phyloP scores from a whole-genome alignment of 2,888 invertebrate species.

The Eumacrocentrus americanus region DNA sequence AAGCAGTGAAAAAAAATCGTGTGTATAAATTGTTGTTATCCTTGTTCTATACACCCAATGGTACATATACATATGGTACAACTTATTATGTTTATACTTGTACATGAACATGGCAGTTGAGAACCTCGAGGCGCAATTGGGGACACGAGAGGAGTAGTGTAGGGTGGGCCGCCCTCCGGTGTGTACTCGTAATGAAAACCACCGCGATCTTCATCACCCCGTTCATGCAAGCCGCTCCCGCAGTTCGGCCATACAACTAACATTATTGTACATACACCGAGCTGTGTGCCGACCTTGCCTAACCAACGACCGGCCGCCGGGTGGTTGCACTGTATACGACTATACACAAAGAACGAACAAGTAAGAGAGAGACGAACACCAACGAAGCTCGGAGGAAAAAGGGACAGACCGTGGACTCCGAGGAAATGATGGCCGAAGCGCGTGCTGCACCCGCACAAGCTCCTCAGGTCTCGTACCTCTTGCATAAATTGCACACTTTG shows the following conservation, averaged over 20 bases:
- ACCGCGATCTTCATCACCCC: slow-evolving; percentile 40
- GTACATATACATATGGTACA: neutral
- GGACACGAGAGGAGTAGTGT: slow-evolving; percentile 23
- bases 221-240: slow-evolving; percentile 29
- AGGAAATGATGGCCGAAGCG: neutral
- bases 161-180: slow-evolving; percentile 29
- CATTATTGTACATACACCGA: slow-evolving; percentile 12
- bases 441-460: slow-evolving; percentile 18
- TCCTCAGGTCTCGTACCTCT: neutral
- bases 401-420: too few species aligned
- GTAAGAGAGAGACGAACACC: neutral
- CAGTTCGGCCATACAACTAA: slow-evolving; percentile 8
- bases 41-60: too few species aligned
- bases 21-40: too few species aligned
- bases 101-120: slow-evolving; percentile 18
- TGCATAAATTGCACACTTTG: slow-evolving; percentile 20
- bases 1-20: too few species aligned
- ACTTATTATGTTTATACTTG: neutral
- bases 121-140: slow-evolving; percentile 30
- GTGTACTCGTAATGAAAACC: slow-evolving; percentile 40
- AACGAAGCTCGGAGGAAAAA: neutral
- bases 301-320: slow-evolving; percentile 23
- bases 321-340: slow-evolving; percentile 7
- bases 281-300: slow-evolving; percentile 24
- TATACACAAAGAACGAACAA: neutral